Evolutionary conservation across 37 sponge, comb jelly and placozoan genomes (phyloP).

Genomic region (Amphimedon queenslandica): DNA sequence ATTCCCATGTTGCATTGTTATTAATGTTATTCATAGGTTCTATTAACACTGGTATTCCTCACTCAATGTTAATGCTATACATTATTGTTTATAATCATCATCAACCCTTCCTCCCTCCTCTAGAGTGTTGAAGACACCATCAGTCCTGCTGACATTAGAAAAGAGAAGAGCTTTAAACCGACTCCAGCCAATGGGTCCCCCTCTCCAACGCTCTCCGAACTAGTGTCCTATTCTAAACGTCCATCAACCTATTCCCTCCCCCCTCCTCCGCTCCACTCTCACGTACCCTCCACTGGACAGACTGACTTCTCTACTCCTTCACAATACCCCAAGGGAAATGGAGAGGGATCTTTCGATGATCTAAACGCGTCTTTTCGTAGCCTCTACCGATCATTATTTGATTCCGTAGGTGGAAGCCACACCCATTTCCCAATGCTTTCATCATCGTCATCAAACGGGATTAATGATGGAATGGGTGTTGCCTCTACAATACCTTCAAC

Average conservation of each 20-base stretch:
- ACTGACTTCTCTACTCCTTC: not conserved
- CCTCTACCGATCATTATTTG: slow-evolving; percentile 69
- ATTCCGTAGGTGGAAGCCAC: not conserved
- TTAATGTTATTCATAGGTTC: not conserved
- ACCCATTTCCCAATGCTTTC: not conserved
- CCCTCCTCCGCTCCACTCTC: not conserved
- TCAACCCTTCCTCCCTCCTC: not conserved
- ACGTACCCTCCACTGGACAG: not conserved
- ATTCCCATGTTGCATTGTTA: too few species aligned
- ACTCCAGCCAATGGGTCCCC: not conserved
- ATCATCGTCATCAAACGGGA: not conserved
- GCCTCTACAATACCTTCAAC: slow-evolving; percentile 4
- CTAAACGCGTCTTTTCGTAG: slow-evolving; percentile 61
- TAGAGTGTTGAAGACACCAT: not conserved
- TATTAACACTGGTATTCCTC: not conserved
- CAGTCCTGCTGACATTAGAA: not conserved
- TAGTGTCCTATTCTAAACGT: not conserved
- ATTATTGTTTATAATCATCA: not conserved
- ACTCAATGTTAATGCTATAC: not conserved
- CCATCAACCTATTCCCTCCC: not conserved
- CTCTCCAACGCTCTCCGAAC: not conserved
- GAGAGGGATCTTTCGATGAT: slow-evolving; percentile 42
- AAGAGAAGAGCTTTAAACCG: not conserved
- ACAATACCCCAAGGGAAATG: not conserved
- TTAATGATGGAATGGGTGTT: slow-evolving; percentile 2